Conservation (phyloP, 2,888 invertebrate genomes). For the Hydrotaea cyrtoneurina region DNA sequence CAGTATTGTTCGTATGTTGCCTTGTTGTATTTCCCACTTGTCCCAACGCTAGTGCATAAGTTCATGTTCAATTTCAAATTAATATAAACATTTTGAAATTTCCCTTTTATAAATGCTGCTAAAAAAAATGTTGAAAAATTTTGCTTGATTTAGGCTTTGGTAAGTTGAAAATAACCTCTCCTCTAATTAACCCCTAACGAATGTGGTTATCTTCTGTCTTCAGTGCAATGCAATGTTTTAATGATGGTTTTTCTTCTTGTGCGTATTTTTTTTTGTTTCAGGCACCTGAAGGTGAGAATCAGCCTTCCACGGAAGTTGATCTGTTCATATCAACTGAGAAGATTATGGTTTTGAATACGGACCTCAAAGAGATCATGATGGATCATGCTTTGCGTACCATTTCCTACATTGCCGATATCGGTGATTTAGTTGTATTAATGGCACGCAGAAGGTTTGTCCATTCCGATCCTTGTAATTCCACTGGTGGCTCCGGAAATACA, state of each 20-base stretch:
- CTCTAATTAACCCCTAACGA: slow-evolving; percentile 28
- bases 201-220: not conserved
- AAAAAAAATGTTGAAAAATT: slow-evolving; percentile 58
- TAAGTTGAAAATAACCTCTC: slow-evolving; percentile 62
- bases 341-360: slow-evolving; percentile 99
- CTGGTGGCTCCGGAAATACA: slow-evolving; percentile 9
- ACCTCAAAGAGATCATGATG: slow-evolving; percentile 99
- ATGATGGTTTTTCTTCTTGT: not conserved
- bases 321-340: slow-evolving; percentile 99
- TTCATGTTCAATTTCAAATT: slow-evolving; percentile 17
- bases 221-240: not conserved
- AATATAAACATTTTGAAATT: slow-evolving; percentile 50
- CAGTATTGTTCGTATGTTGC: not conserved
- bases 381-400: slow-evolving; percentile 99
- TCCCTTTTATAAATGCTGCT: slow-evolving; percentile 66
- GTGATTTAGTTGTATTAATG: slow-evolving; percentile 98
- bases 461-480: slow-evolving; percentile 88
- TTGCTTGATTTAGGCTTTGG: slow-evolving; percentile 69
- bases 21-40: slow-evolving; percentile 35
- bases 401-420: slow-evolving; percentile 99
- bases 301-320: slow-evolving; percentile 99
- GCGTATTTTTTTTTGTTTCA: slow-evolving; percentile 79
- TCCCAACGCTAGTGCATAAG: slow-evolving; percentile 48
- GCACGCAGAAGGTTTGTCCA: slow-evolving; percentile 96
- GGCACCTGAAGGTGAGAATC: slow-evolving; percentile 99